phyloP scores from a whole-genome alignment of 37 sponge, comb jelly and placozoan genomes.

The Ianthella basta region DNA sequence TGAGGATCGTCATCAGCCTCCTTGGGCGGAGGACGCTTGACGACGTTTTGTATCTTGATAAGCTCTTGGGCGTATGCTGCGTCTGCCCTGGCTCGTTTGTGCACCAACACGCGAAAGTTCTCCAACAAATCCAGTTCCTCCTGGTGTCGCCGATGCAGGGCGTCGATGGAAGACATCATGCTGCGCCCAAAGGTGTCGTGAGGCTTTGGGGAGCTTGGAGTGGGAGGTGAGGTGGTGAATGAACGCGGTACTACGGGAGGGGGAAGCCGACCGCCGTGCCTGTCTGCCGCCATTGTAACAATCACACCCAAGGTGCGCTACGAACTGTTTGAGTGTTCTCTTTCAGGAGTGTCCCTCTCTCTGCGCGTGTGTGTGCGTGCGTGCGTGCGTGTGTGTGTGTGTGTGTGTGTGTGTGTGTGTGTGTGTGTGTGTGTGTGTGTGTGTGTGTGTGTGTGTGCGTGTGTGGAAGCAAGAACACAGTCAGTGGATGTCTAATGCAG shows the following conservation, averaged over 20 bases:
- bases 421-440: no score
- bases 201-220: neutral
- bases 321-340: no score
- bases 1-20: neutral
- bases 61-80: constrained; percentile 65
- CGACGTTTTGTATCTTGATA: constrained; percentile 43
- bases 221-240: neutral
- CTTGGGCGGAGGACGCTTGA: constrained; percentile 2
- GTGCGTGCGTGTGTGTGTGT: no score
- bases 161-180: constrained; percentile 51
- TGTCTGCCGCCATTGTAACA: neutral
- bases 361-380: no score
- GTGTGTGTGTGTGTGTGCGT: no score
- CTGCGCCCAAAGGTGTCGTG: constrained; percentile 62
- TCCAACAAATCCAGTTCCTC: constrained; percentile 82
- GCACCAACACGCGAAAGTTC: constrained; percentile 66
- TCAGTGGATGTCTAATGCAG: no score
- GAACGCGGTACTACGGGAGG: constrained; percentile 11
- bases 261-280: neutral
- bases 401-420: no score
- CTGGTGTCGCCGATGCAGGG: constrained; percentile 65
- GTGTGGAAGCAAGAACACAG: no score
- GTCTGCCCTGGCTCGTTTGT: constrained; percentile 69
- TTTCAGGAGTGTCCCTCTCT: no score
- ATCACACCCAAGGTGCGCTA: no score